Percentiles rank a stretch among this genome's conserved stretches.
These are phyloP conservation scores for Lipophrys pholis DNA, from an alignment of 2,113 vertebrate species.

Conservation along the genomic window DNA sequence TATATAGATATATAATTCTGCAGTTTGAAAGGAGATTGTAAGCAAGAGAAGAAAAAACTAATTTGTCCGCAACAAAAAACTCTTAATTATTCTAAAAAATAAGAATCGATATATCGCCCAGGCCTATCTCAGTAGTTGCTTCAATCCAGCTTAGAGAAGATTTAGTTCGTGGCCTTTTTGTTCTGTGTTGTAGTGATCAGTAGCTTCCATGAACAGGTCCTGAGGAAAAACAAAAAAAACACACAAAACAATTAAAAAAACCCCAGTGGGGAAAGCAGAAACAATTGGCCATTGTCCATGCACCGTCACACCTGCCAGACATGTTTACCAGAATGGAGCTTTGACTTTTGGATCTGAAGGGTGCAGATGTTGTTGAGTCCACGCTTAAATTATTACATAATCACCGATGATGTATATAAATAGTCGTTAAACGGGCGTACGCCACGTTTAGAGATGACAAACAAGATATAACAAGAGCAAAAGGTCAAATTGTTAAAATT, in stretches of 20 bases:
- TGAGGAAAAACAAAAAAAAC: not conserved
- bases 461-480: accelerated
- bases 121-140: not conserved
- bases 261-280: conserved; percentile 1
- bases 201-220: conserved; percentile 8
- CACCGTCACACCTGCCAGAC: conserved; percentile 58
- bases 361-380: not conserved
- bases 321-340: conserved; percentile 21
- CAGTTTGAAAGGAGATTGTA: too few relatives aligned
- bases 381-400: not conserved
- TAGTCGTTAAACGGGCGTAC: not conserved
- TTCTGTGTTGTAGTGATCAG: conserved; percentile 14
- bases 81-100: too few relatives aligned
- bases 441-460: conserved; percentile 5
- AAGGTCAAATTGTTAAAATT: not conserved
- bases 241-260: too few relatives aligned
- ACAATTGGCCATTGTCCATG: conserved; percentile 60
- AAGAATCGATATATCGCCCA: too few relatives aligned
- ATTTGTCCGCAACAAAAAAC: too few relatives aligned
- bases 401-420: not conserved
- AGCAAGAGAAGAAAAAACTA: too few relatives aligned
- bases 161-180: conserved; percentile 5
- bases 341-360: conserved; percentile 10
- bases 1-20: too few relatives aligned
- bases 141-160: conserved; percentile 1